Conservation (phyloP, 2,113 vertebrate species). For the Sciurus niger region DNA sequence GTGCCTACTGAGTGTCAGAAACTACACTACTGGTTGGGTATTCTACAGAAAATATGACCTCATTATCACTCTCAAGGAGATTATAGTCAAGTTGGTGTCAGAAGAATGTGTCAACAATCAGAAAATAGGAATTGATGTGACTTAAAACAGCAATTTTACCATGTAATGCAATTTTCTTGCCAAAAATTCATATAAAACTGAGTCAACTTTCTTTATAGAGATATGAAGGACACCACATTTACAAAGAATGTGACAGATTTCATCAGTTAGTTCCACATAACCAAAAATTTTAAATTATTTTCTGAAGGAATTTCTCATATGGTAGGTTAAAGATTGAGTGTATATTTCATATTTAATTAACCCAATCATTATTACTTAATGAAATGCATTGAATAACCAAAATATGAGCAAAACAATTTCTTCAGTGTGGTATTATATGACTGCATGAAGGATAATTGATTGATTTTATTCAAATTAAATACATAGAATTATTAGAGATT, state of each 20-base stretch:
- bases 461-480: neutral
- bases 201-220: neutral
- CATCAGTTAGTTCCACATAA: neutral
- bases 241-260: neutral
- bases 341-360: constrained; percentile 1
- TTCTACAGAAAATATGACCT: neutral
- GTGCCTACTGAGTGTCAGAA: neutral
- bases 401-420: neutral
- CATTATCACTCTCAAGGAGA: neutral
- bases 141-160: constrained; percentile 35
- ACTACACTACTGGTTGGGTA: neutral
- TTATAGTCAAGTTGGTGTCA: neutral
- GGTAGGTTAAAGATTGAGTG: neutral
- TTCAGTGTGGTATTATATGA: neutral
- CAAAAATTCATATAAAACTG: neutral
- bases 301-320: neutral
- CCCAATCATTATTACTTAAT: constrained; percentile 28
- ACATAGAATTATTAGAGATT: neutral
- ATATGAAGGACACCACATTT: neutral
- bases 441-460: neutral
- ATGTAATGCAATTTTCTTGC: neutral
- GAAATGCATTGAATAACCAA: neutral
- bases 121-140: neutral
- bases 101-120: neutral
- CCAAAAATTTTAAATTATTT: constrained; percentile 44